These are phyloP conservation scores for Leptodirus hochenwartii DNA, from an alignment of 2,888 invertebrate species.

Conservation along the genomic window DNA sequence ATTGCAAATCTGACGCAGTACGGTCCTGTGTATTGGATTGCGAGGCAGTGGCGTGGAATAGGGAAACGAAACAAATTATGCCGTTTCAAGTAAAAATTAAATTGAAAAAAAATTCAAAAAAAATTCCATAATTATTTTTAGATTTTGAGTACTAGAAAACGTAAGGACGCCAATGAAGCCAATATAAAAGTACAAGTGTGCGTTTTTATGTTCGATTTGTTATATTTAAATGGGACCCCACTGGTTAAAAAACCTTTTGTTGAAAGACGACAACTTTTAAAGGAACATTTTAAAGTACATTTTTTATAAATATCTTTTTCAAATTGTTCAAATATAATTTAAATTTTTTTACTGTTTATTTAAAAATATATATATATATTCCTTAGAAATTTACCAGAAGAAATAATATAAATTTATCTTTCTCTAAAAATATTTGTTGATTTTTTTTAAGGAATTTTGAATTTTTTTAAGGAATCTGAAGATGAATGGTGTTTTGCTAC, in stretches of 20 bases:
- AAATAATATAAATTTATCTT: too few relatives aligned
- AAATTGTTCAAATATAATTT: too few relatives aligned
- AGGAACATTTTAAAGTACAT: constrained; percentile 49
- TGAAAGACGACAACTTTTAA: constrained; percentile 52
- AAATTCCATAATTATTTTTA: too few relatives aligned
- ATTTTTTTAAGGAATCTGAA: too few relatives aligned
- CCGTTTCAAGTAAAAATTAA: too few relatives aligned
- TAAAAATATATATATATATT: too few relatives aligned
- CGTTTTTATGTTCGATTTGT: constrained; percentile 89
- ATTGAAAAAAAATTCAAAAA: too few relatives aligned
- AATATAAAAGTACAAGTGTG: constrained; percentile 70
- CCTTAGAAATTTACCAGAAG: too few relatives aligned
- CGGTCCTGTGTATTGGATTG: constrained; percentile 82
- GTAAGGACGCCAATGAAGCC: constrained; percentile 66
- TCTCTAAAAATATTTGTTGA: too few relatives aligned
- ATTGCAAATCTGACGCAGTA: constrained; percentile 37
- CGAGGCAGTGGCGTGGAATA: constrained; percentile 95
- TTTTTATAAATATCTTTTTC: too few relatives aligned
- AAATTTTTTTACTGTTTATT: too few relatives aligned
- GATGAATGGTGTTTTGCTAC: constrained; percentile 85
- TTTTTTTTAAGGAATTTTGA: too few relatives aligned
- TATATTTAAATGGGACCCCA: constrained; percentile 77
- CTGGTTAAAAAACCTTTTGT: constrained; percentile 63
- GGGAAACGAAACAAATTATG: constrained; percentile 66
- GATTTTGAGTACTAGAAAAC: constrained; percentile 84